Conservation (phyloP, 2,113 vertebrate genomes). For the Trochalopteron elliotii region DNA sequence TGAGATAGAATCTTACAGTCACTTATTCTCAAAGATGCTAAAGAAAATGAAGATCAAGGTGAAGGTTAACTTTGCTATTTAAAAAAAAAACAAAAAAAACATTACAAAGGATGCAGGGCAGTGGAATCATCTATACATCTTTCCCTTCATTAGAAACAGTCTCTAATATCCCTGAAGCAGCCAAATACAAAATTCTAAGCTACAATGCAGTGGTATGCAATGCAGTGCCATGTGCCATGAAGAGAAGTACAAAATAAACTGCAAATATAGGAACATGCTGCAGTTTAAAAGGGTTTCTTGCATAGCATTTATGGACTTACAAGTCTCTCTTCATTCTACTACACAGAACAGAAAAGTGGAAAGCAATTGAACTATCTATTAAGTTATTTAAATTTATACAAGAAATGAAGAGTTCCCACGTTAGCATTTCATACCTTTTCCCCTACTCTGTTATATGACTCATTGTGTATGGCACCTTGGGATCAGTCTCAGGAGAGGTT, state of each 20-base stretch:
- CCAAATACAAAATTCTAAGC: not conserved
- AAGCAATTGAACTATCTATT: not conserved
- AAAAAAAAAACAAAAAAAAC: not conserved
- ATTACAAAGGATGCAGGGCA: not conserved
- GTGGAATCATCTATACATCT: not conserved
- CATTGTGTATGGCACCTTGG: not conserved
- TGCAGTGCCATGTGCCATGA: not conserved
- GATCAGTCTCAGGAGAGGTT: not conserved
- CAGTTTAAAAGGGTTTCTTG: not conserved
- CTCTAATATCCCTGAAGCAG: not conserved
- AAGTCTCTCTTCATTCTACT: not conserved
- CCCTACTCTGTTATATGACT: not conserved
- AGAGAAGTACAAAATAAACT: not conserved
- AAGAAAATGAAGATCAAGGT: not conserved
- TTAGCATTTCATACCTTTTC: not conserved
- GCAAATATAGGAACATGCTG: not conserved
- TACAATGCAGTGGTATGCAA: not conserved
- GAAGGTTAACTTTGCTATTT: not conserved
- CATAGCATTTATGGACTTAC: not conserved
- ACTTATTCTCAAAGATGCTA: not conserved
- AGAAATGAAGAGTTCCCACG: not conserved
- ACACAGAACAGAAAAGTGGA: not conserved
- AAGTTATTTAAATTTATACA: not conserved
- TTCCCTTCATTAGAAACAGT: not conserved
- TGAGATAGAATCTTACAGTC: not conserved